Base-by-base conservation (phyloP, 2,113 vertebrate genomes). In the Brevimyrus niger region DNA sequence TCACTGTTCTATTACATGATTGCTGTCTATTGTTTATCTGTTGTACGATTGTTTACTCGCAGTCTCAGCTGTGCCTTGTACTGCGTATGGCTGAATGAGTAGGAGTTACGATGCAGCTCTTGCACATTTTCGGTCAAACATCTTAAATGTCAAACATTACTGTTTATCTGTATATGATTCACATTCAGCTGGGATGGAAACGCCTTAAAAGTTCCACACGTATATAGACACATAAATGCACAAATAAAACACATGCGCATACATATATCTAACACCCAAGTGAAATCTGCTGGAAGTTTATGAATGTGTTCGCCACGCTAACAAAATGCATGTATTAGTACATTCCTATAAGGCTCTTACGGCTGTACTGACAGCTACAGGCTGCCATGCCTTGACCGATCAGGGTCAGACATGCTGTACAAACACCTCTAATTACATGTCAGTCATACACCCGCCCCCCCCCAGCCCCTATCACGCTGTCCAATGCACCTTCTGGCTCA, bases 401-500 rank as follows among this genome's bases (percentile, higher is more conserved):
- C 91, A 94, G 94, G 92, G 92, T 88, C 96, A 97, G 96, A 96
- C 95, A 96, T 96, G 96, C 65, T 73, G 65, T 94, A 94, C 95
- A 95, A 95, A 95, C 95, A 94, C 92, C 94, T 92, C 92, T 15
- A 93, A 94, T 96, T 95, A 96, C 96, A 95, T 95, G 96, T 97
- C 96, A 96, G 96, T 96, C 95, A 96, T 96, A 94, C 94, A 93
- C 92, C 93, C 50, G 1, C 50, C 50, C 3, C 48, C 11, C 50
- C 7, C 11, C 15, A 4, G 15, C 50, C 15, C 91, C 93, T 23
- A 92, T 93, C 91, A 93, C 90, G 91, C 87, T 6, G 31, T 86
- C 90, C 93, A 91, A 90, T 88, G 91, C 91, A 95, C 92, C 95
- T 93, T 95, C 90, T 27, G 15, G 91, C 58, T 9, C 58, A 61